A percentile compares a stretch with the other conserved stretches of the same genome.
phyloP scores from a whole-genome alignment of 2,888 invertebrate genomes.

The Nomada fabriciana region DNA sequence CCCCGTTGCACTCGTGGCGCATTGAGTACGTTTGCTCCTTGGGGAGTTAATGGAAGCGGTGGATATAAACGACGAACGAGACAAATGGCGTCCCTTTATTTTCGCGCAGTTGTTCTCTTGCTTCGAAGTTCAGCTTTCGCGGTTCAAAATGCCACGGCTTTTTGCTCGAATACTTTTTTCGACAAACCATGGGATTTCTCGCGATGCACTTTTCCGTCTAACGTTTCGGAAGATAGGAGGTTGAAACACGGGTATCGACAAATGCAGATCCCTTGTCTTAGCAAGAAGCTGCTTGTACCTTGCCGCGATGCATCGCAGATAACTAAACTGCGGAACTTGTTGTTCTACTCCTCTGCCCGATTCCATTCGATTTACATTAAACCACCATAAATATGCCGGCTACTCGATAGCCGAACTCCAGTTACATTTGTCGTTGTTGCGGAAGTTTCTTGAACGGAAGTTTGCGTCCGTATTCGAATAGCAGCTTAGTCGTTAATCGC shows the following conservation, averaged over 20 bases:
- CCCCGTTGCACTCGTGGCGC: conserved; percentile 3
- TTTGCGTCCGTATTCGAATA: conserved; percentile 48
- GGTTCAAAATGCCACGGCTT: not conserved
- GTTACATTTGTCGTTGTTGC: conserved; percentile 53
- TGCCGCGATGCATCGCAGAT: conserved; percentile 41
- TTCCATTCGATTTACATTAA: conserved; percentile 56
- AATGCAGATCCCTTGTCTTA: conserved; percentile 40
- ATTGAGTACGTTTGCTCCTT: conserved; percentile 14
- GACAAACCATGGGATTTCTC: not conserved
- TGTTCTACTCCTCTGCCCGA: conserved; percentile 22
- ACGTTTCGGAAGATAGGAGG: not conserved
- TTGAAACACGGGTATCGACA: conserved; percentile 13
- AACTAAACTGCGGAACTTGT: conserved; percentile 37
- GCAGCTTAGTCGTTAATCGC: conserved; percentile 55
- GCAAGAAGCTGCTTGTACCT: conserved; percentile 18
- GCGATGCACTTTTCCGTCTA: too few relatives aligned
- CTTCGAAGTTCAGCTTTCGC: not conserved
- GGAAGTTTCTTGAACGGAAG: conserved; percentile 46
- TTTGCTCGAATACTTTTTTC: not conserved
- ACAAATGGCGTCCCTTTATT: conserved; percentile 12
- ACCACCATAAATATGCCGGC: conserved; percentile 43
- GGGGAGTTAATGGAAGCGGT: conserved; percentile 27
- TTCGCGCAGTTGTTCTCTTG: not conserved
- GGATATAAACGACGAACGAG: conserved; percentile 26
- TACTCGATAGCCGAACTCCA: conserved; percentile 43